Percentiles rank a stretch among this genome's conserved stretches.
Evolutionary conservation across 35 echinoderm and acorn worm species (phyloP).

Genomic region (Ophioderma brevispina): DNA sequence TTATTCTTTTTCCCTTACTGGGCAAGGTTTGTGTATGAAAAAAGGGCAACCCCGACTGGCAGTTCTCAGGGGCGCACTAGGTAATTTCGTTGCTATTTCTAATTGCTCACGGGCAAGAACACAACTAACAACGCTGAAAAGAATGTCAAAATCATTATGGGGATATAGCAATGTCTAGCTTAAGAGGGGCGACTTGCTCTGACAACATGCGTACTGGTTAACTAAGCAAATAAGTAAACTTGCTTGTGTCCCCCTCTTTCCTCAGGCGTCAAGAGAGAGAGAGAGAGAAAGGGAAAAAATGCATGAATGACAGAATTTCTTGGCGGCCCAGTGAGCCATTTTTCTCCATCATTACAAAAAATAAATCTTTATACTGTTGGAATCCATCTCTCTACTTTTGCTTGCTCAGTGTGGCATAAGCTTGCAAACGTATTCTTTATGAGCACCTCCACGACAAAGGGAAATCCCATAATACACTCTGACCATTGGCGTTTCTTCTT

Average conservation of each 20-base stretch:
- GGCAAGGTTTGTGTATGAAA: too few species aligned
- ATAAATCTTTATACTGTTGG: too few species aligned
- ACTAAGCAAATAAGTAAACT: background rate
- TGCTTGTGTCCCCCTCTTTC: too few species aligned
- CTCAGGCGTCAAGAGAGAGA: too few species aligned
- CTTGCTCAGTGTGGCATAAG: background rate
- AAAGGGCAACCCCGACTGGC: background rate
- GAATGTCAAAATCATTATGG: conserved; percentile 45
- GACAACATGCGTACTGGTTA: background rate
- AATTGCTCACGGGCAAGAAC: conserved; percentile 34
- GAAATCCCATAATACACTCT: background rate
- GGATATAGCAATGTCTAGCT: background rate
- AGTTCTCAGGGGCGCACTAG: conserved; percentile 10
- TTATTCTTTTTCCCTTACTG: background rate
- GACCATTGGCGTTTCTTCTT: background rate
- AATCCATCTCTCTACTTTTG: too few species aligned
- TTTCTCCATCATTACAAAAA: too few species aligned
- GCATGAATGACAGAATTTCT: too few species aligned
- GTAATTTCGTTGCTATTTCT: conserved; percentile 45
- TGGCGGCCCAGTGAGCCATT: too few species aligned
- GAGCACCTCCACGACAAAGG: background rate
- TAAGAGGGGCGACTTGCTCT: background rate
- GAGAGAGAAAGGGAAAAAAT: too few species aligned
- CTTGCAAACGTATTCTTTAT: background rate
- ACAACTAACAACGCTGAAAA: conserved; percentile 27